phyloP scores from a whole-genome alignment of 2,888 invertebrate species.

The Chouioia cunea region DNA sequence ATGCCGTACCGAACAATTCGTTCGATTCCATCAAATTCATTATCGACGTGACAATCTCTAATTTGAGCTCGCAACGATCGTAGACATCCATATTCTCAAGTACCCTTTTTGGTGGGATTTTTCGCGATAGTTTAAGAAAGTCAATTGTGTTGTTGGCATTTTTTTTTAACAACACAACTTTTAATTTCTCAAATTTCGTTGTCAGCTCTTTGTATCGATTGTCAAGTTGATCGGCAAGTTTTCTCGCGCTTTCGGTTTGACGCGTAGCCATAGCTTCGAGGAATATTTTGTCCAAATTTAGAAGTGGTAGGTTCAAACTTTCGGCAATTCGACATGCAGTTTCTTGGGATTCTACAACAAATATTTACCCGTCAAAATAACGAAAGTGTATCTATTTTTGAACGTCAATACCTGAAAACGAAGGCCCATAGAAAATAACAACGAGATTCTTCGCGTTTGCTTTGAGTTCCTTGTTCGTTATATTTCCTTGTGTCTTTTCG shows the following conservation, averaged over 20 bases:
- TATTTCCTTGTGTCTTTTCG: constrained; percentile 36
- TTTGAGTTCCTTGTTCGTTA: too few species aligned
- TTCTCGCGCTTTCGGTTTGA: constrained; percentile 47
- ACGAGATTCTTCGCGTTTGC: constrained; percentile 56
- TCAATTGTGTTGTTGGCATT: background rate
- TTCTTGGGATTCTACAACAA: constrained; percentile 68
- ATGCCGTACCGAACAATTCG: background rate
- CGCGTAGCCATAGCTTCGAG: constrained; percentile 53
- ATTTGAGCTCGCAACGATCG: constrained; percentile 56
- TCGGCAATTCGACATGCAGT: constrained; percentile 69
- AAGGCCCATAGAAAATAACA: constrained; percentile 70
- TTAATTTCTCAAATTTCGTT: constrained; percentile 30
- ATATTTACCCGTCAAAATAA: constrained; percentile 4
- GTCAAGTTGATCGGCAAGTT: constrained; percentile 55
- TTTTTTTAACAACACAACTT: background rate
- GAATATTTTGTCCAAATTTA: constrained; percentile 55
- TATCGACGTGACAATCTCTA: constrained; percentile 49
- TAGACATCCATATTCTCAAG: constrained; percentile 52
- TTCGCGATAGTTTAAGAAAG: constrained; percentile 36
- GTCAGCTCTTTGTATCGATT: constrained; percentile 52
- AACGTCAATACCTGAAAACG: constrained; percentile 64
- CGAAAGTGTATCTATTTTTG: background rate
- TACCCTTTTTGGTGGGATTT: constrained; percentile 51
- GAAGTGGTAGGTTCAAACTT: constrained; percentile 52
- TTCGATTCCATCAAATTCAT: background rate